Evolutionary conservation across 2,797 vertebrate genomes (phyloP), one percentile per base, ranked within the genome.

Genomic region (Glossophaga mutica): DNA sequence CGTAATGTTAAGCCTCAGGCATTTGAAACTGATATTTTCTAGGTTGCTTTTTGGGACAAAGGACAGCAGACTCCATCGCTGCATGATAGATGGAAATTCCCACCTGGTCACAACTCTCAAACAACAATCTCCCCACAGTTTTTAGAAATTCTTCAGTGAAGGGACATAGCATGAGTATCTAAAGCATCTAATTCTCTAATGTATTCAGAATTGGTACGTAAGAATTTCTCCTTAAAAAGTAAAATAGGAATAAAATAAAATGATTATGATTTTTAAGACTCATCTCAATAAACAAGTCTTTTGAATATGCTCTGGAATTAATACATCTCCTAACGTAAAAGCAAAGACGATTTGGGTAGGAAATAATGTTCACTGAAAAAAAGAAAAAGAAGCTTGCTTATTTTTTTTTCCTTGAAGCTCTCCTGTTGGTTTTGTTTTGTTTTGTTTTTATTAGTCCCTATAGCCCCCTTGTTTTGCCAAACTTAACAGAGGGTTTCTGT

Each of bases 101-200:
- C 24, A 62, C 22, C 12, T 83, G 32, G 6, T 48, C 16, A 85
- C 81, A 18, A 88, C n/a, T 71, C 15, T 39, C 18, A n/a, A 78
- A 14, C 3, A 57, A 52, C 37, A 67, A 77, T 86, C 59, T 81
- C 37, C 48, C 46, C 10, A 71, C n/a, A 42, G 46, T 55, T 78
- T 88, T 82, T 37, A 90, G 42, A 89, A 76, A 86, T 5, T 76
- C n/a, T 89, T 71, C 71, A 39, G 34, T 71, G 22, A 95, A 95
- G 14, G 67, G 7, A 73, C 10, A 46, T 2, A 70, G 10, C 21
- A 84, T 39, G 10, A 91, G 62, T 2, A 0, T 16, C 26, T 62
- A 77, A 12, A 90, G 62, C 4, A 0, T 16, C 26, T 55, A 84
- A 79, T 34, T 3, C 1, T 87, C 32, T 5, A 19, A 76, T 93